Base-by-base conservation (phyloP, 23 tunicate genomes). In the Styela plicata region DNA sequence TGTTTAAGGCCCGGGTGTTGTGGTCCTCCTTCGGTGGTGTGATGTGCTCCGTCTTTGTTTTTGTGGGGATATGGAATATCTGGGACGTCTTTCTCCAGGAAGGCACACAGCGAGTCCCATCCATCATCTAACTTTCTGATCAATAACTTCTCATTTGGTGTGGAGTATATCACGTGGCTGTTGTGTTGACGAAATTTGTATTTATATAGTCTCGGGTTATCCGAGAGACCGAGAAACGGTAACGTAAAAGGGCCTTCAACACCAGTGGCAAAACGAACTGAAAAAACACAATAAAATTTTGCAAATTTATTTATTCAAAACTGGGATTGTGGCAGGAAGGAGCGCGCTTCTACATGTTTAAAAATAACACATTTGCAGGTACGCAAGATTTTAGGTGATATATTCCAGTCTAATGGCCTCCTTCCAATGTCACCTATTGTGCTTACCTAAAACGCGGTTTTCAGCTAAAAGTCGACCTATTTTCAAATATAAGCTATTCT, bases 171-270 rank as follows among this genome's bases (percentile, higher is more conserved):
- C 30, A 91, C 97, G 73, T 86, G 70, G 17, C 74, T 31, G 33
- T 90, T 91, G 81, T 91, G 97, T 82, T 80, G 78, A 23, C 97
- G 82, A 69, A 74, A 91, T 78, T 86, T 86, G 63, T 83, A 24
- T 52, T 91, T 91, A 77, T 91, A 78, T 28, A 91, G 84, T 24
- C 87, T 57, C 64, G 84, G 57, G 13, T 44, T 44, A 5, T 44
- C 57, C 7, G 7, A 44, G 57, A 44, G 10, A 44, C 13, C 7
- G 57, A 13, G 13, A 13, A 44, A 44, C 57, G 10, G 57, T 13
- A 44, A 44, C 7, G 57, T 13, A 44, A 44, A 5, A 44, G 57
- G 57, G 13, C 57, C 57, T 13, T 44, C 7, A 44, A 44, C 13
- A 44, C n/a, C n/a, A n/a, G n/a, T n/a, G n/a, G n/a, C n/a, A n/a